Evolutionary conservation across 2,888 invertebrate genomes (phyloP), one percentile per base, ranked within the genome.

Genomic region (Sphaeridia pumilis): DNA sequence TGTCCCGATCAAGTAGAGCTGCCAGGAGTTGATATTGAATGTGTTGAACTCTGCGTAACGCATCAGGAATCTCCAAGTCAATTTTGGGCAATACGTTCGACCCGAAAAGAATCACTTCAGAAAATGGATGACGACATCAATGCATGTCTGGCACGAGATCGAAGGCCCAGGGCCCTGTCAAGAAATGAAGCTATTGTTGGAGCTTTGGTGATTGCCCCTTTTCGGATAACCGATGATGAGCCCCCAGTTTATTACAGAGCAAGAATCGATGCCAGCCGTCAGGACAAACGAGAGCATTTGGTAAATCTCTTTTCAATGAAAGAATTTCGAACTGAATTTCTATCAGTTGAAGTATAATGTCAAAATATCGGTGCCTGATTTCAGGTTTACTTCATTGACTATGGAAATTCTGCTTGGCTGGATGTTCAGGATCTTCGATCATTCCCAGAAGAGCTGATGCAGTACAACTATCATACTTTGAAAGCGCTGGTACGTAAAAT

Each of bases 351-450:
- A n/a, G n/a, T n/a, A n/a, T n/a, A n/a, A n/a, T n/a, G n/a, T n/a
- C n/a, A n/a, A n/a, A n/a, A 31, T 31, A 10, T 36, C 42, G 31
- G 28, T 51, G 53, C 26, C 52, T 54, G 26, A 43, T 55, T 43
- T 25, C 69, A 83, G 78, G 79, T 89, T 4, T 74, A 79, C 48
- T 89, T 82, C 68, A 78, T 90, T 45, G 93, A 93, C 72, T 84
- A 78, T 69, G 93, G 93, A 20, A 79, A 80, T 64, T 72, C 69
- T 10, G 75, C 36, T 1, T 59, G 59, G 60, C 52, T 58, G 2
- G 28, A 43, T n/a, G 52, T 34, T 3, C 31, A 48, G 0, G 47
- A 34, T 22, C 31, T 63, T 7, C 28, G 44, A 7, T 55, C 54
- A 27, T 59, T 59, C 25, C 35, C 54, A 20, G 49, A 53, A 2